Evolutionary conservation across 2,888 invertebrate species (phyloP).

Genomic region (Anoplius nigerrimus): DNA sequence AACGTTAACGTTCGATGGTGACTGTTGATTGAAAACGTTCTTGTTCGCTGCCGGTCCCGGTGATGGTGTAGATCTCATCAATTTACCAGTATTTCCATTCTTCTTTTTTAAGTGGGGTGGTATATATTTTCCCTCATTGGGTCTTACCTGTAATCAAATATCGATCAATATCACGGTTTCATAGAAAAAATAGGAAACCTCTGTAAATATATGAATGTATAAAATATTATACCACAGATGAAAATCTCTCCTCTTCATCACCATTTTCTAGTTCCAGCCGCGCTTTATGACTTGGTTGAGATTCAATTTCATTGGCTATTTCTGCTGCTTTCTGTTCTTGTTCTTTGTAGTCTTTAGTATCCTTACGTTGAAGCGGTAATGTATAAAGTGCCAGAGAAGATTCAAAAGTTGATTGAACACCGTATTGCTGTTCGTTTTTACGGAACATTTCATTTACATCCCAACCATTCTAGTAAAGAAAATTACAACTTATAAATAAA

Average conservation of each 20-base stretch:
- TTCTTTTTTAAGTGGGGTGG: constrained; percentile 89
- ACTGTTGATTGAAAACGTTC: constrained; percentile 69
- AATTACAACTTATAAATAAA: background rate
- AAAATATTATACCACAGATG: constrained; percentile 82
- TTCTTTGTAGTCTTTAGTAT: constrained; percentile 91
- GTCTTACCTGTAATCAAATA: constrained; percentile 59
- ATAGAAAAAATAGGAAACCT: background rate
- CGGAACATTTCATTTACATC: constrained; percentile 97
- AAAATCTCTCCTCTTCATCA: constrained; percentile 91
- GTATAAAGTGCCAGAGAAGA: constrained; percentile 95
- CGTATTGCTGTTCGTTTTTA: constrained; percentile 93
- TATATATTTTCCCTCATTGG: constrained; percentile 82
- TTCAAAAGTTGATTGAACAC: constrained; percentile 94
- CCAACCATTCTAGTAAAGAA: constrained; percentile 87
- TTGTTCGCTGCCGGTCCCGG: constrained; percentile 69
- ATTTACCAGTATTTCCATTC: constrained; percentile 80
- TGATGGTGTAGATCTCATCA: constrained; percentile 80
- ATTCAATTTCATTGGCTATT: constrained; percentile 95
- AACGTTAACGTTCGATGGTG: constrained; percentile 59
- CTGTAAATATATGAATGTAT: background rate
- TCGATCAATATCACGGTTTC: background rate
- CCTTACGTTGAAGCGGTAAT: constrained; percentile 88
- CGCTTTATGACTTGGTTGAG: constrained; percentile 87
- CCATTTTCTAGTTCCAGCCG: constrained; percentile 93
- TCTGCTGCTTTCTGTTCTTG: constrained; percentile 91